phyloP scores from a whole-genome alignment of 53 echinoderm and acorn worm genomes.

The Mesocentrotus franciscanus region DNA sequence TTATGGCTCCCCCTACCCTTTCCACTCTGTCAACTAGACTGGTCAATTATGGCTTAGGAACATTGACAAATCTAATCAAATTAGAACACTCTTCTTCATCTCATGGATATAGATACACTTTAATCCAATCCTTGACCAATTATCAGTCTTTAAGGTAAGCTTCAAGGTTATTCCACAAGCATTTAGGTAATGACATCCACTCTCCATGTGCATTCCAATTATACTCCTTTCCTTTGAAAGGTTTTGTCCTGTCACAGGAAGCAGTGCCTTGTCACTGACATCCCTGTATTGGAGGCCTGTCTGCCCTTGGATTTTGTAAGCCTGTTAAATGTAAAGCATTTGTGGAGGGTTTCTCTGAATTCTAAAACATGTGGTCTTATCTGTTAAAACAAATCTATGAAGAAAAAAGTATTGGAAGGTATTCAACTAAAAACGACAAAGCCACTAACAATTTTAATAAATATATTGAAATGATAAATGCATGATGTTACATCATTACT shows the following conservation, averaged over 20 bases:
- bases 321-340: not conserved
- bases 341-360: not conserved
- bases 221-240: not conserved
- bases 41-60: not conserved
- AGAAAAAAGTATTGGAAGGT: not conserved
- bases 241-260: not conserved
- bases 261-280: not conserved
- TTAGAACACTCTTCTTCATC: not conserved
- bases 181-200: constrained; percentile 26
- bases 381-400: not conserved
- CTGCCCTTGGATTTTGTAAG: not conserved
- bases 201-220: not conserved
- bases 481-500: too few relatives aligned
- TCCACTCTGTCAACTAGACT: not conserved
- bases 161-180: not conserved
- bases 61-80: constrained; percentile 20
- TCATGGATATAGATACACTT: constrained; percentile 26
- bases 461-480: too few relatives aligned
- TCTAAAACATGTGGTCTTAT: not conserved
- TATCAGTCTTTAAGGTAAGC: not conserved
- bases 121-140: constrained; percentile 11
- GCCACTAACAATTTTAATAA: too few relatives aligned
- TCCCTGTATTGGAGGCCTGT: not conserved
- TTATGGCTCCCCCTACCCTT: not conserved
- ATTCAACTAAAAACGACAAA: too few relatives aligned